Evolutionary conservation across 2,888 invertebrate genomes (phyloP).

Genomic region (Parnassius glacialis): DNA sequence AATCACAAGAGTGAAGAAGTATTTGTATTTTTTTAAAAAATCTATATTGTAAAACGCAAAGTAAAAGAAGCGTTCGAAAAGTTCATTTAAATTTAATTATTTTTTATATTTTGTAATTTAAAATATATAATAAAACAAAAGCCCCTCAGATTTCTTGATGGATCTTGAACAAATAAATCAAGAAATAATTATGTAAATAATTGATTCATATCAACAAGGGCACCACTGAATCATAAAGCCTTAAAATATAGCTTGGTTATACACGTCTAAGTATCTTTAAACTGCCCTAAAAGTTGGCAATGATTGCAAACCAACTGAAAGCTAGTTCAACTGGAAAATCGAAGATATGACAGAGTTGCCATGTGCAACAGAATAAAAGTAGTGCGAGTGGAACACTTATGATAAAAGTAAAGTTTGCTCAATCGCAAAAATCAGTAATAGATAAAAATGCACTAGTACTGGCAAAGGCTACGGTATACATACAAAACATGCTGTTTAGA

Average conservation of each 20-base stretch:
- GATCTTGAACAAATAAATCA: background rate
- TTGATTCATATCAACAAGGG: constrained; percentile 7
- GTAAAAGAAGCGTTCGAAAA: too few relatives aligned
- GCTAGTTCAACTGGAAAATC: background rate
- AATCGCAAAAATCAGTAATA: constrained; percentile 57
- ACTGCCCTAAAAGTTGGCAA: constrained; percentile 21
- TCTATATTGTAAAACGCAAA: too few relatives aligned
- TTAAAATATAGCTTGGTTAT: constrained; percentile 16
- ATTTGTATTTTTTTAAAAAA: too few relatives aligned
- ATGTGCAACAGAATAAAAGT: constrained; percentile 17
- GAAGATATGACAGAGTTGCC: constrained; percentile 5
- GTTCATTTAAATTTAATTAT: too few relatives aligned
- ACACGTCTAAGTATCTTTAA: constrained; percentile 18
- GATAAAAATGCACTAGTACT: constrained; percentile 73
- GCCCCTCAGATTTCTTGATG: background rate
- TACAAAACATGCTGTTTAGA: constrained; percentile 19
- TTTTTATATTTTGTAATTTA: too few relatives aligned
- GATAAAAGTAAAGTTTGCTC: constrained; percentile 35
- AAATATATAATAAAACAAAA: background rate
- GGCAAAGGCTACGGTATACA: constrained; percentile 50
- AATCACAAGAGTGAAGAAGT: background rate
- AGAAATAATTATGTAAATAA: background rate
- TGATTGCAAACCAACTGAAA: constrained; percentile 5
- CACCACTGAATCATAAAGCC: constrained; percentile 9
- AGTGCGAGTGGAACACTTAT: constrained; percentile 8